These are phyloP conservation scores for Nestor notabilis DNA, from an alignment of 2,113 vertebrate genomes.

Conservation along the genomic window DNA sequence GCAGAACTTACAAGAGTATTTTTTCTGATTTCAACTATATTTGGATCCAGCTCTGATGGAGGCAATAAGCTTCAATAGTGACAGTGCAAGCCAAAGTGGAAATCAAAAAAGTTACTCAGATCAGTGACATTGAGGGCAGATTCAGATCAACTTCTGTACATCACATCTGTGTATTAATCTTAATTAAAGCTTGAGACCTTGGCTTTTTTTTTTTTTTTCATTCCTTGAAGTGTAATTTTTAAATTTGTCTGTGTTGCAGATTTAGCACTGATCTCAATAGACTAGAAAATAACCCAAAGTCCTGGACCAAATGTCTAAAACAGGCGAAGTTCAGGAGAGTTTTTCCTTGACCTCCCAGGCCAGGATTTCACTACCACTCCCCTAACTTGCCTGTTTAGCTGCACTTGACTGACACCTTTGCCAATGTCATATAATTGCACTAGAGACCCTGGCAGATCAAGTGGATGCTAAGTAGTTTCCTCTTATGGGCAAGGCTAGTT, in stretches of 20 bases:
- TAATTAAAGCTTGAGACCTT: background rate
- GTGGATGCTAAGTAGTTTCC: background rate
- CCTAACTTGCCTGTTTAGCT: background rate
- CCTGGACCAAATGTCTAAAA: background rate
- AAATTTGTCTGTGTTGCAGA: background rate
- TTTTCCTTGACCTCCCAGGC: background rate
- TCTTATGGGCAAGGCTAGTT: background rate
- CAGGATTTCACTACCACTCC: background rate
- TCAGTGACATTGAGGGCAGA: background rate
- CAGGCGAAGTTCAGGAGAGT: background rate
- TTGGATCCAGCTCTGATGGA: background rate
- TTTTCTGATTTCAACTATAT: background rate
- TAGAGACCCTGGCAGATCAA: background rate
- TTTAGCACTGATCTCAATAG: background rate
- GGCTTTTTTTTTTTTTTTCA: background rate
- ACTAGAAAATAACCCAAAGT: background rate
- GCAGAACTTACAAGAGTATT: background rate
- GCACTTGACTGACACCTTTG: background rate
- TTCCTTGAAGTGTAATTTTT: background rate
- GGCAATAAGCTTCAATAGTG: background rate
- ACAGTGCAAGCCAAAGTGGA: background rate
- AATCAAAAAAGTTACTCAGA: background rate
- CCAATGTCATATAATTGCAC: fast-evolving
- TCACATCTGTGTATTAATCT: background rate
- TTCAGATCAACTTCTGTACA: background rate